These are phyloP conservation scores for Carterocephalus palaemon DNA, from an alignment of 2,888 invertebrate species.

Conservation along the genomic window DNA sequence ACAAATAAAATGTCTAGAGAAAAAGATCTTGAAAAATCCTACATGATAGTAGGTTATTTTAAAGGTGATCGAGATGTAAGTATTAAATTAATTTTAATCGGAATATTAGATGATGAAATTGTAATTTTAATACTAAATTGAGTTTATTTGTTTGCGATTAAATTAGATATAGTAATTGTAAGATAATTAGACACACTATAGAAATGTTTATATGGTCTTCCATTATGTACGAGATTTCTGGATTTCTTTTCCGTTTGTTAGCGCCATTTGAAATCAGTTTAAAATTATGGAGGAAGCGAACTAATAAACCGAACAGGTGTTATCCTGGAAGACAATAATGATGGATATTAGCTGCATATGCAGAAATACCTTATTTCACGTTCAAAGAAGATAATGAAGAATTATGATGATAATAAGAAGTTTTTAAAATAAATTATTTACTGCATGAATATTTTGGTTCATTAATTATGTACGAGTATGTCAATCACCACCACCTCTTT, in stretches of 20 bases:
- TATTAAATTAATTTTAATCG: conserved; percentile 19
- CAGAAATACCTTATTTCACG: conserved; percentile 67
- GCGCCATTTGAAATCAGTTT: conserved; percentile 43
- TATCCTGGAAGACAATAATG: conserved; percentile 78
- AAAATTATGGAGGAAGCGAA: conserved; percentile 32
- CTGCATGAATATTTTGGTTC: conserved; percentile 57
- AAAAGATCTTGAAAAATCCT: conserved; percentile 13
- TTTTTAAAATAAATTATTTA: conserved; percentile 77
- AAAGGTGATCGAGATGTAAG: conserved; percentile 19
- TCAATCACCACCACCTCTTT: no score
- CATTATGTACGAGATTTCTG: conserved; percentile 62
- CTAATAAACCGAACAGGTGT: conserved; percentile 50
- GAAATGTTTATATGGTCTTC: conserved; percentile 61
- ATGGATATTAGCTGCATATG: conserved; percentile 68
- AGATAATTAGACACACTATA: conserved; percentile 33
- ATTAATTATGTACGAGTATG: conserved; percentile 35
- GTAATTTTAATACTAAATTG: conserved; percentile 18
- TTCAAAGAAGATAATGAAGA: conserved; percentile 62
- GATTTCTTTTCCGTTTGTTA: conserved; percentile 50
- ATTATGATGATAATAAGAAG: conserved; percentile 66
- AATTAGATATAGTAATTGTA: conserved; percentile 18
- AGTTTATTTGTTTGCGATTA: conserved; percentile 10
- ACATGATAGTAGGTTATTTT: conserved; percentile 19
- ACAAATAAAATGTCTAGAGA: conserved; percentile 28
- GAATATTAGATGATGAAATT: conserved; percentile 14